Conservation (phyloP, 2,888 invertebrate species). For the Synanthedon tipuliformis region DNA sequence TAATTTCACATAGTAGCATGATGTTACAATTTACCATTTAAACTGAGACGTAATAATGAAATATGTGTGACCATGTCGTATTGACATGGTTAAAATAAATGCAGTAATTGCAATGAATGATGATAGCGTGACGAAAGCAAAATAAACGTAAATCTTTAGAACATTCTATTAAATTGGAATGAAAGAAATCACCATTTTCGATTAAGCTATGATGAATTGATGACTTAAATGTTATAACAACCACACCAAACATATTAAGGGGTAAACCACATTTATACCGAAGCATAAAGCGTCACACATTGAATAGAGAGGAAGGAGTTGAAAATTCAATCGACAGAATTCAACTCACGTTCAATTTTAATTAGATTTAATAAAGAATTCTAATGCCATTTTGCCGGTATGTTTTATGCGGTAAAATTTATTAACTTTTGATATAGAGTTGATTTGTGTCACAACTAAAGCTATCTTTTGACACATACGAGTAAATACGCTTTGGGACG, state of each 20-base stretch:
- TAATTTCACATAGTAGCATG: conserved; percentile 56
- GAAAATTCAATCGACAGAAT: conserved; percentile 1
- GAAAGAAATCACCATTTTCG: conserved; percentile 45
- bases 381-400: background rate
- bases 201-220: conserved; percentile 22
- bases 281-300: conserved; percentile 49
- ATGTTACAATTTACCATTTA: conserved; percentile 30
- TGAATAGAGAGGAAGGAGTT: conserved; percentile 18
- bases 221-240: conserved; percentile 24
- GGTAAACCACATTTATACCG: conserved; percentile 32
- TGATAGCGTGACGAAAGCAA: conserved; percentile 24
- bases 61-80: no score
- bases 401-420: background rate
- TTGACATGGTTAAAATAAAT: background rate
- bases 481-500: conserved; percentile 50
- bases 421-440: conserved; percentile 11
- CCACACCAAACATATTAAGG: conserved; percentile 42
- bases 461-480: conserved; percentile 15
- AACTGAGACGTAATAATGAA: background rate
- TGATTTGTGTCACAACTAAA: conserved; percentile 37
- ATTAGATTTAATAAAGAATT: background rate
- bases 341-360: background rate
- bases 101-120: conserved; percentile 1
- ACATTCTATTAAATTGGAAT: conserved; percentile 19
- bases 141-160: conserved; percentile 24